Conservation (phyloP, 1,140 invertebrate genomes). For the Heliconius himera region DNA sequence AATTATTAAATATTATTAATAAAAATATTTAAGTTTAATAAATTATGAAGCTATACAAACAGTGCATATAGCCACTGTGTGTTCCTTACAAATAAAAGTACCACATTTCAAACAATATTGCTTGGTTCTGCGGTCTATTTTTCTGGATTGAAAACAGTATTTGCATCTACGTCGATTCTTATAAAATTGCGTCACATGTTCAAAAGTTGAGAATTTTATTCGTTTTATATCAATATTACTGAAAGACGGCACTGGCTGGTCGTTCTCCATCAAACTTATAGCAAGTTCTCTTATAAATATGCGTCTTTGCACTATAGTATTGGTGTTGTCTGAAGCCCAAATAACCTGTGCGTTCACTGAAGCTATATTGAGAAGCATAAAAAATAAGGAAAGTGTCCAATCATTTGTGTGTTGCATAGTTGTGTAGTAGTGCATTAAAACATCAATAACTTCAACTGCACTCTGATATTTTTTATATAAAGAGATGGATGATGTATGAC, state of each 20-base stretch:
- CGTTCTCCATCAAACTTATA: constrained; percentile 62
- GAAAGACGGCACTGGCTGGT: constrained; percentile 34
- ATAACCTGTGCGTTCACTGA: constrained; percentile 78
- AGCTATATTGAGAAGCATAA: constrained; percentile 79
- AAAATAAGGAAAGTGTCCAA: constrained; percentile 81
- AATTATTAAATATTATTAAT: not conserved
- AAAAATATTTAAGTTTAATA: not conserved
- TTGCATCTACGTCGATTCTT: constrained; percentile 60
- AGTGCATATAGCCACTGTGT: constrained; percentile 58
- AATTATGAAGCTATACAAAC: constrained; percentile 43
- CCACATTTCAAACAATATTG: constrained; percentile 67
- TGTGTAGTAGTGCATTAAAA: constrained; percentile 77
- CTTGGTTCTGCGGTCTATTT: constrained; percentile 67
- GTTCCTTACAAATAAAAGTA: constrained; percentile 69
- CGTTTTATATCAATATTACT: constrained; percentile 29
- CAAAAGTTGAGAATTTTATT: constrained; percentile 31
- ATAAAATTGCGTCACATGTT: constrained; percentile 34
- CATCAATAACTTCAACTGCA: constrained; percentile 74
- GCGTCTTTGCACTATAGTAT: constrained; percentile 60
- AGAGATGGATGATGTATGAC: constrained; percentile 53
- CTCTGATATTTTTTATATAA: constrained; percentile 72
- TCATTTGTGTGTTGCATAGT: constrained; percentile 75
- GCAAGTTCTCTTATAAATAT: constrained; percentile 71
- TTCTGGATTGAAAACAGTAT: constrained; percentile 55
- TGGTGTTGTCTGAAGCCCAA: constrained; percentile 60